Conservation (phyloP, 2,888 invertebrate genomes). For the Drosophila mulleri region DNA sequence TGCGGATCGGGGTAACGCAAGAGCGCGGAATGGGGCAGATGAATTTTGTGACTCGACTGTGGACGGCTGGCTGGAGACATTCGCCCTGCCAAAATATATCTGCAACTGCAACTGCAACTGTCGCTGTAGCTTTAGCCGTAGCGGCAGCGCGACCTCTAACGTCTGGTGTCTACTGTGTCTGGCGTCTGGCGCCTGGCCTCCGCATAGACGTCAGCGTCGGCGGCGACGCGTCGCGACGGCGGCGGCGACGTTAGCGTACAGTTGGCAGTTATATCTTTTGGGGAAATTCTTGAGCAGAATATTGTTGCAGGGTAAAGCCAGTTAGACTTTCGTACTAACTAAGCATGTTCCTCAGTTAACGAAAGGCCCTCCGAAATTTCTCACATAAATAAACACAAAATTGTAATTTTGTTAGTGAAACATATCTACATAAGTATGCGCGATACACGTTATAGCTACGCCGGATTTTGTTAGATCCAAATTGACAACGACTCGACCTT, state of each 20-base stretch:
- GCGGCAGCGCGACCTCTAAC: constrained; percentile 17
- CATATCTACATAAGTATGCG: too few species aligned
- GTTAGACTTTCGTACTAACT: neutral
- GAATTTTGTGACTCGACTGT: constrained; percentile 51
- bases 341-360: too few species aligned
- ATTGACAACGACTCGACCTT: neutral
- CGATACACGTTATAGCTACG: too few species aligned
- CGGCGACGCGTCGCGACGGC: constrained; percentile 11
- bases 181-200: neutral
- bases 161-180: neutral
- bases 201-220: neutral
- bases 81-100: constrained; percentile 35
- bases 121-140: too few species aligned
- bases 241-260: neutral
- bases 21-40: constrained; percentile 62
- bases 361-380: too few species aligned
- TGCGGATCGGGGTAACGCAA: constrained; percentile 11
- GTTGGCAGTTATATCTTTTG: neutral
- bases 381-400: too few species aligned
- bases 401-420: too few species aligned
- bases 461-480: neutral
- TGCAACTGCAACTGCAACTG: constrained; percentile 20
- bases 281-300: neutral
- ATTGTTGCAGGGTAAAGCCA: neutral
- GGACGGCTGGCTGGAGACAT: constrained; percentile 17